These are phyloP conservation scores for Gephyroberyx darwinii DNA, from an alignment of 2,797 vertebrate genomes.

Conservation along the genomic window DNA sequence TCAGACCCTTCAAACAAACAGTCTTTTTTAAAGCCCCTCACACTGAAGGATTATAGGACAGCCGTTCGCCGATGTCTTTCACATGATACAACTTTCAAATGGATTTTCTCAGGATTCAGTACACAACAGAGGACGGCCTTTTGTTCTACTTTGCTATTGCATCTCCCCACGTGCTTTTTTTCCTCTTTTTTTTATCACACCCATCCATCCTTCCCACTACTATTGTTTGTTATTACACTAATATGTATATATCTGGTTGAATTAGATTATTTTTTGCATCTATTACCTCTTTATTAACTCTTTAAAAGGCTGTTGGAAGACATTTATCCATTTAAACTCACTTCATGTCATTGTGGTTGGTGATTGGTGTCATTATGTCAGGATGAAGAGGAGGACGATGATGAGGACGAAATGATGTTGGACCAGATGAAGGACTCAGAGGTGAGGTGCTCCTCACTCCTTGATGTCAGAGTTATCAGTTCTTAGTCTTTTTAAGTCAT, in stretches of 20 bases:
- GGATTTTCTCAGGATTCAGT: background rate
- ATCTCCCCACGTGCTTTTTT: background rate
- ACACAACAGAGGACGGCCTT: background rate
- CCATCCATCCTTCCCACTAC: too few species aligned
- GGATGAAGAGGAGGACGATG: slow-evolving; percentile 80
- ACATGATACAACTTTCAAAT: background rate
- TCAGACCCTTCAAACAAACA: background rate
- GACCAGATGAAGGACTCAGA: slow-evolving; percentile 78
- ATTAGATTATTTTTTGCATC: too few species aligned
- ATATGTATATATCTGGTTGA: background rate
- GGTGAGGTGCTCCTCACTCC: slow-evolving; percentile 62
- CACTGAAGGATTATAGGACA: background rate
- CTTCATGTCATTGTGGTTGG: background rate
- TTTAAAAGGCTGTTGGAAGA: background rate
- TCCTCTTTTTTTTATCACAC: too few species aligned
- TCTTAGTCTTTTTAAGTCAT: background rate
- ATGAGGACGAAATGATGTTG: slow-evolving; percentile 62
- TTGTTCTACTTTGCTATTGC: background rate
- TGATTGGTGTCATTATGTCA: slow-evolving; percentile 43
- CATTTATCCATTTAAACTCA: background rate
- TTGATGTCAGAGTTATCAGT: background rate
- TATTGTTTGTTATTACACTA: too few species aligned
- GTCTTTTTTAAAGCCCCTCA: background rate
- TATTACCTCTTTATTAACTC: too few species aligned
- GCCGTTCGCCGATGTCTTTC: background rate